Conservation (phyloP, 2,888 invertebrate species). For the Tiliacea aurago region DNA sequence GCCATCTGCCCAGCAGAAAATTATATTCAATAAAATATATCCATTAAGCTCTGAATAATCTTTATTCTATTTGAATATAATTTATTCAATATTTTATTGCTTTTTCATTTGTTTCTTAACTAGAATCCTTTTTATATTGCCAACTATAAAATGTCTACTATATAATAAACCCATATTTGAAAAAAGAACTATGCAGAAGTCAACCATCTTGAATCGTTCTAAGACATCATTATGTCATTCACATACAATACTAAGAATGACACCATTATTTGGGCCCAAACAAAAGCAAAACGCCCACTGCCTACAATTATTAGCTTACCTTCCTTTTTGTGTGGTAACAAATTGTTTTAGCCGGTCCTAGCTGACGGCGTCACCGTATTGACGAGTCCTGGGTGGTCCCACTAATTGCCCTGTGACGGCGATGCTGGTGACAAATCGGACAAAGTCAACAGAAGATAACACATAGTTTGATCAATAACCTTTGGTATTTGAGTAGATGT, state of each 20-base stretch:
- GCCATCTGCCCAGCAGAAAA: constrained; percentile 7
- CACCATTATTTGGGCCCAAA: constrained; percentile 51
- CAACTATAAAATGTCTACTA: constrained; percentile 16
- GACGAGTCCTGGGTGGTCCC: constrained; percentile 77
- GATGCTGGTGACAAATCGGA: constrained; percentile 78
- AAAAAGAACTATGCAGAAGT: constrained; percentile 15
- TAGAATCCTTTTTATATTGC: constrained; percentile 18
- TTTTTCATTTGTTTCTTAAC: constrained; percentile 49
- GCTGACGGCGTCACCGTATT: constrained; percentile 71
- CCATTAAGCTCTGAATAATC: constrained; percentile 20
- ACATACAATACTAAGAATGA: constrained; percentile 57
- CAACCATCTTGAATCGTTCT: constrained; percentile 5
- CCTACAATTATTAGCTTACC: constrained; percentile 59
- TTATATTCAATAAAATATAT: constrained; percentile 39
- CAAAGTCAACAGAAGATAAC: constrained; percentile 72
- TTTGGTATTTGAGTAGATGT: constrained; percentile 37
- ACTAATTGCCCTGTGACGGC: constrained; percentile 78
- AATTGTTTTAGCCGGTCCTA: constrained; percentile 71
- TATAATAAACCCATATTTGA: neutral
- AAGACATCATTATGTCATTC: constrained; percentile 41
- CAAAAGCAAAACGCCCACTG: constrained; percentile 63
- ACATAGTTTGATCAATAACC: constrained; percentile 68
- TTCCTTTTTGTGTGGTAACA: constrained; percentile 67
- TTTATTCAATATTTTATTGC: constrained; percentile 36
- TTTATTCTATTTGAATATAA: constrained; percentile 32